Conservation (phyloP, 2,888 invertebrate genomes). For the Priapulus caudatus region DNA sequence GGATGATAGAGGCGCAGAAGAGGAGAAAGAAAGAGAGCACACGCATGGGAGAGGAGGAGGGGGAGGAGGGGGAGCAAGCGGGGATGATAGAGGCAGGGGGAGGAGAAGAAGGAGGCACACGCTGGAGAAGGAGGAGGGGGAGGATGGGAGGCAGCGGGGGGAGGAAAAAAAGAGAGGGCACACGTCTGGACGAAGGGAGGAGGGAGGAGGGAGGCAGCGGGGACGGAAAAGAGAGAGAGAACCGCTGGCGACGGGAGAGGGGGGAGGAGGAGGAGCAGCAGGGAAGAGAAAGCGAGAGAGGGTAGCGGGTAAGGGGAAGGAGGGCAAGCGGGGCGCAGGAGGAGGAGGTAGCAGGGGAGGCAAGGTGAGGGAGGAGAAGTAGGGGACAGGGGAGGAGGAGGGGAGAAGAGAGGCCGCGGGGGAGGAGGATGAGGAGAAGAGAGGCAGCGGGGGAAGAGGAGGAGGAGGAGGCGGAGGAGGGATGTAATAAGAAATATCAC, state of each 20-base stretch:
- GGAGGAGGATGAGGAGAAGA: too few species aligned
- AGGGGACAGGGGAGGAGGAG: not conserved
- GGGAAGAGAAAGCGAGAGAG: not conserved
- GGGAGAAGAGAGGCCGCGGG: too few species aligned
- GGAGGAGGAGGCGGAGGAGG: too few species aligned
- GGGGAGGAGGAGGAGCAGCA: not conserved
- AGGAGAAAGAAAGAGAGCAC: not conserved
- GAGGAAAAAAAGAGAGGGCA: not conserved
- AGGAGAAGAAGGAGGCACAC: not conserved
- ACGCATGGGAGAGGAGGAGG: too few species aligned
- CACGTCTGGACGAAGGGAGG: constrained; percentile 14
- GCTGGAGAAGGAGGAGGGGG: not conserved
- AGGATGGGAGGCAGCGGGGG: not conserved
- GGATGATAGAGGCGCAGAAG: too few species aligned
- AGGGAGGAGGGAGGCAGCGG: not conserved
- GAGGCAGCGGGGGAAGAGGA: too few species aligned
- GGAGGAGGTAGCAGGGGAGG: not conserved
- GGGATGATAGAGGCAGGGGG: too few species aligned
- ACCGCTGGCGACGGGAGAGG: not conserved
- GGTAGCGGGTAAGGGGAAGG: not conserved
- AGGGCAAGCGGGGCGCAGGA: not conserved
- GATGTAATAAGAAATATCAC: too few species aligned
- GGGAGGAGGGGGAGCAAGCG: too few species aligned
- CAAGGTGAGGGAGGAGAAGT: not conserved
- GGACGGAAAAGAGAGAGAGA: too few species aligned